Conservation (phyloP, 2,888 invertebrate species). For the Lordiphosa fenestrarum region DNA sequence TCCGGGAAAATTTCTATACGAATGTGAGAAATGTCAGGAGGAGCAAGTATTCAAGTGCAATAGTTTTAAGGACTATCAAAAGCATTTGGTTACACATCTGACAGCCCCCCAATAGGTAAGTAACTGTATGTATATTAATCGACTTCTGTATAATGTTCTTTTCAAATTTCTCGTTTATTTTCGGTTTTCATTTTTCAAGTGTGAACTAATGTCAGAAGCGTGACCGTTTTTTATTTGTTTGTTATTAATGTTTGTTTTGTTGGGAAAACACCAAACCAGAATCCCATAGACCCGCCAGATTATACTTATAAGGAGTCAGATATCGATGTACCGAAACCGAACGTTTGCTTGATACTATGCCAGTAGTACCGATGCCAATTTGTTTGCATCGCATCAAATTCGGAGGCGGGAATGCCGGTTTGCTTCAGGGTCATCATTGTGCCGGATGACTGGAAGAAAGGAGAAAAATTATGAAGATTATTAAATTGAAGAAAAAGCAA, state of each 20-base stretch:
- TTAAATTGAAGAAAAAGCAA: neutral
- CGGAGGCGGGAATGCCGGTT: constrained; percentile 90
- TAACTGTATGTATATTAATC: no score
- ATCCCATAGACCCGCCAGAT: neutral
- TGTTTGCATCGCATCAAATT: constrained; percentile 88
- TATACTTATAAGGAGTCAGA: constrained; percentile 49
- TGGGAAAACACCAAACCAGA: constrained; percentile 17
- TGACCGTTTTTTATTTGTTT: constrained; percentile 4
- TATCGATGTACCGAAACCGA: constrained; percentile 77
- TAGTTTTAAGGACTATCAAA: constrained; percentile 69
- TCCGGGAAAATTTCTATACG: constrained; percentile 88
- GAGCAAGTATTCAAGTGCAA: constrained; percentile 70
- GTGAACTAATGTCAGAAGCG: constrained; percentile 27
- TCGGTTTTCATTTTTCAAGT: constrained; percentile 24
- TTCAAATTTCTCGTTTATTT: constrained; percentile 26
- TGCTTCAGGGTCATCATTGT: constrained; percentile 92
- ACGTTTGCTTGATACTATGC: constrained; percentile 89
- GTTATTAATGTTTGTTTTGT: constrained; percentile 18
- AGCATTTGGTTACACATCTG: constrained; percentile 55
- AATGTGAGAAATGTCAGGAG: constrained; percentile 82
- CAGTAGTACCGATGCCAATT: constrained; percentile 98
- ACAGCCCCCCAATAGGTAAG: no score
- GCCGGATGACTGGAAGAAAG: constrained; percentile 86
- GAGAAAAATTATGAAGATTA: neutral
- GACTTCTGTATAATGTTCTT: neutral